phyloP scores from a whole-genome alignment of 1,140 invertebrate genomes.

The Pseudomyrmex dendroicus region DNA sequence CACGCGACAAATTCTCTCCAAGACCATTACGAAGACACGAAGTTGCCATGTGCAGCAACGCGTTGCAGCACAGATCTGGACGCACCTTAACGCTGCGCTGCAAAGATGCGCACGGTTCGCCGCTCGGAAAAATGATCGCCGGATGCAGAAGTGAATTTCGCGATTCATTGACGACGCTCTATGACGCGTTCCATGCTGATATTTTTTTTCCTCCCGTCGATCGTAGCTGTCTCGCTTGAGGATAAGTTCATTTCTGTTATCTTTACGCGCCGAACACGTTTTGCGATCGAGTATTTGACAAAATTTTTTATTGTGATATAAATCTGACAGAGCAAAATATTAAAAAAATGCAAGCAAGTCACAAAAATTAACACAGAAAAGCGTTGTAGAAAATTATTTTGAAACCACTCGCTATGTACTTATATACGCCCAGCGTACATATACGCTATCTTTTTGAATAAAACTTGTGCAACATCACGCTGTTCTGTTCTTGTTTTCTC shows the following conservation, averaged over 20 bases:
- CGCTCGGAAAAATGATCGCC: conserved; percentile 3
- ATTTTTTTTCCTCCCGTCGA: neutral
- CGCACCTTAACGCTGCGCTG: neutral
- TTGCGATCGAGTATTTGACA: too few relatives aligned
- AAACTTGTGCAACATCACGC: conserved; percentile 19
- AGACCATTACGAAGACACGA: too few relatives aligned
- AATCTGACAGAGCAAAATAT: too few relatives aligned
- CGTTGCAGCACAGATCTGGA: neutral
- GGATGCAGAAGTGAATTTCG: conserved; percentile 13
- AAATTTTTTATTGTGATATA: too few relatives aligned
- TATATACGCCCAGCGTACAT: neutral
- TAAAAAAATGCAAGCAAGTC: too few relatives aligned
- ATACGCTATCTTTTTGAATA: neutral
- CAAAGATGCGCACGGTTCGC: neutral
- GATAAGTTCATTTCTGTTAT: neutral
- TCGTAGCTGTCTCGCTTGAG: neutral
- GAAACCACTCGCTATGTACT: too few relatives aligned
- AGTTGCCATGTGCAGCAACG: neutral
- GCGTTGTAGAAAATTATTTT: too few relatives aligned
- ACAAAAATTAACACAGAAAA: too few relatives aligned
- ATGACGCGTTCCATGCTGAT: neutral
- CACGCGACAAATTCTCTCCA: too few relatives aligned
- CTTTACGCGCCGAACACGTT: too few relatives aligned
- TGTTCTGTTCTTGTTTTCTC: neutral
- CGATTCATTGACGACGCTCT: neutral